Evolutionary conservation across 2,888 invertebrate species (phyloP).

Genomic region (Reticulitermes lucifugus): DNA sequence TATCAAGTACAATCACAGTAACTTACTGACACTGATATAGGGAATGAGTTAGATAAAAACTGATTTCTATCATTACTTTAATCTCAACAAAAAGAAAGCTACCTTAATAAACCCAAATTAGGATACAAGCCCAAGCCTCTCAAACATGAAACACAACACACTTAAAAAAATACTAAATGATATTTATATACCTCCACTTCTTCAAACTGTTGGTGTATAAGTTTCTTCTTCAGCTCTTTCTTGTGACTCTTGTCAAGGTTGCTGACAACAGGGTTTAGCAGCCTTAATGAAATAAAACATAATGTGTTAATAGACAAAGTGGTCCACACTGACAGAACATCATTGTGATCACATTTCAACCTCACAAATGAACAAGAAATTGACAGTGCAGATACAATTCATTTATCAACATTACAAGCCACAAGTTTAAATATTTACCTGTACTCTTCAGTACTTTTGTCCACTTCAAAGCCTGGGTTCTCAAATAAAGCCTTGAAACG

Average conservation of each 20-base stretch:
- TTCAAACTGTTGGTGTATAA: slow-evolving; percentile 64
- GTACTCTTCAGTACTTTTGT: slow-evolving; percentile 88
- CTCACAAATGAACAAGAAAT: no score
- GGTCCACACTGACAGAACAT: background rate
- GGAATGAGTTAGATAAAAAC: no score
- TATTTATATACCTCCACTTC: slow-evolving; percentile 60
- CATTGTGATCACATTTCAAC: background rate
- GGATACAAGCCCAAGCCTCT: no score
- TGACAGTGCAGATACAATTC: no score
- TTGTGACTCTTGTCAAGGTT: slow-evolving; percentile 79
- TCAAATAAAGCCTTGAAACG: slow-evolving; percentile 92
- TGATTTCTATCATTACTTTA: no score
- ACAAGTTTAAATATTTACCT: slow-evolving; percentile 60
- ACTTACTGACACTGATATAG: no score
- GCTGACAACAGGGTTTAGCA: slow-evolving; percentile 90
- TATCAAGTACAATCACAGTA: no score
- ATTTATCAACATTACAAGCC: no score
- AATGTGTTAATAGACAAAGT: background rate
- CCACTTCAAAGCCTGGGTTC: slow-evolving; percentile 93
- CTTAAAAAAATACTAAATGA: no score
- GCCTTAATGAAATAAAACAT: slow-evolving; percentile 56
- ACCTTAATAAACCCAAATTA: no score
- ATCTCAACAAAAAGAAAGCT: no score
- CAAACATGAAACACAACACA: no score
- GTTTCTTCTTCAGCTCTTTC: slow-evolving; percentile 68